A percentile compares a stretch with the other conserved stretches of the same genome.
These are phyloP conservation scores for Diarsia rubi DNA, from an alignment of 2,888 invertebrate genomes.

Conservation along the genomic window DNA sequence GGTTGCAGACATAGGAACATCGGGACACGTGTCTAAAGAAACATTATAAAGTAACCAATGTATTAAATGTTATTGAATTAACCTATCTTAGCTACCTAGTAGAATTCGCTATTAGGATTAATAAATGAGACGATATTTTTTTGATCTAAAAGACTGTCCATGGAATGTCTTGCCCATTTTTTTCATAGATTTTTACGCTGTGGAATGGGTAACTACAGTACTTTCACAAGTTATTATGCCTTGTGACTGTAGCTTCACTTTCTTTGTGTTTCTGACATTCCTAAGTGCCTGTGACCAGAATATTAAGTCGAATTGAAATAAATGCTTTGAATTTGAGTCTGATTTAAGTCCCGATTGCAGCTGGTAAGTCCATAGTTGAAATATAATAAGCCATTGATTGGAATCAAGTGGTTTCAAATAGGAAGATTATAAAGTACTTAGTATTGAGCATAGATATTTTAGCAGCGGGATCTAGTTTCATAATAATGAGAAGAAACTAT, in stretches of 20 bases:
- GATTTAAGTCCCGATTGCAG: neutral
- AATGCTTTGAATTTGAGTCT: neutral
- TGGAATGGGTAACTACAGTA: too few species aligned
- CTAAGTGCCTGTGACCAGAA: too few species aligned
- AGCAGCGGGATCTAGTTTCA: neutral
- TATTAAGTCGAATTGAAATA: too few species aligned
- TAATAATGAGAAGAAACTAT: neutral
- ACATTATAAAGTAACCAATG: neutral
- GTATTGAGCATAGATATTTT: neutral
- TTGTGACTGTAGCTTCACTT: too few species aligned
- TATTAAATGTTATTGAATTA: neutral
- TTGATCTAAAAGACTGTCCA: too few species aligned
- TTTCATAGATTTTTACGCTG: too few species aligned
- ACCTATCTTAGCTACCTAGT: neutral
- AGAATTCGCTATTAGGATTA: neutral
- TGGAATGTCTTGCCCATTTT: too few species aligned
- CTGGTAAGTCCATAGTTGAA: neutral
- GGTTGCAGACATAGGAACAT: neutral
- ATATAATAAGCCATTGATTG: slow-evolving; percentile 3
- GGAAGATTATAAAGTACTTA: neutral
- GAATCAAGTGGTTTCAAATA: neutral
- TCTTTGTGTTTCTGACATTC: too few species aligned
- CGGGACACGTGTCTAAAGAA: too few species aligned
- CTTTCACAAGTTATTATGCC: too few species aligned
- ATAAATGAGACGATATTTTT: neutral